Evolutionary conservation across 2,888 invertebrate genomes (phyloP).

Genomic region (Drosophila suboccidentalis): DNA sequence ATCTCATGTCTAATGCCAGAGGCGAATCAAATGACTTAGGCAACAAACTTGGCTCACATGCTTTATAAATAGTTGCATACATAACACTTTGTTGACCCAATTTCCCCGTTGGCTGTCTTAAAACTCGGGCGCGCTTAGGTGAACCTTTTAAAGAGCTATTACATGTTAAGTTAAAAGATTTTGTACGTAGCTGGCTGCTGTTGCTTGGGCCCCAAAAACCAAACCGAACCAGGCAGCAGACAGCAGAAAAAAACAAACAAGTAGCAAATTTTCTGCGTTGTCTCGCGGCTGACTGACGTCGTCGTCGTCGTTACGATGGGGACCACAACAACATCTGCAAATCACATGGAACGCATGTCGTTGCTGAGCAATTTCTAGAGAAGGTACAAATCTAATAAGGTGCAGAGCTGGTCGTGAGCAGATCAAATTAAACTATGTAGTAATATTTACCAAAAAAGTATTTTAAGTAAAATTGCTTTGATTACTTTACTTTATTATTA

Average conservation of each 20-base stretch:
- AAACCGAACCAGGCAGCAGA: slow-evolving; percentile 42
- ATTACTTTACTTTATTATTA: no score
- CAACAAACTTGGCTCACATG: slow-evolving; percentile 74
- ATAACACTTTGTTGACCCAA: slow-evolving; percentile 78
- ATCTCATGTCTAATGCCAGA: slow-evolving; percentile 52
- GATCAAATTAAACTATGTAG: neutral
- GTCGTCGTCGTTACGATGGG: slow-evolving; percentile 9
- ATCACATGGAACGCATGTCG: slow-evolving; percentile 58
- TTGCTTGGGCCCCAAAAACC: slow-evolving; percentile 9
- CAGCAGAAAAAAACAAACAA: slow-evolving; percentile 51
- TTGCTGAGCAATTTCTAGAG: slow-evolving; percentile 16
- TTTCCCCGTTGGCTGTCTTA: slow-evolving; percentile 45
- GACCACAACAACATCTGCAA: slow-evolving; percentile 45
- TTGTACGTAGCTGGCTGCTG: slow-evolving; percentile 28
- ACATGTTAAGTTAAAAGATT: slow-evolving; percentile 66
- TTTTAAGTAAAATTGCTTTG: no score
- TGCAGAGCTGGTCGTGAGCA: slow-evolving; percentile 30
- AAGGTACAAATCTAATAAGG: slow-evolving; percentile 15
- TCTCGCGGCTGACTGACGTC: slow-evolving; percentile 38
- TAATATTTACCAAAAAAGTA: neutral
- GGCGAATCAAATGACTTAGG: slow-evolving; percentile 67
- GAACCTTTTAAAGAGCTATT: slow-evolving; percentile 80
- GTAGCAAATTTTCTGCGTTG: slow-evolving; percentile 59
- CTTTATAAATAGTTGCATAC: slow-evolving; percentile 63
- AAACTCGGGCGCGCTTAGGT: slow-evolving; percentile 63